A percentile compares a stretch with the other conserved stretches of the same genome.
These are phyloP conservation scores for Bagarius yarrelli DNA, from an alignment of 2,113 vertebrate genomes.

Conservation along the genomic window DNA sequence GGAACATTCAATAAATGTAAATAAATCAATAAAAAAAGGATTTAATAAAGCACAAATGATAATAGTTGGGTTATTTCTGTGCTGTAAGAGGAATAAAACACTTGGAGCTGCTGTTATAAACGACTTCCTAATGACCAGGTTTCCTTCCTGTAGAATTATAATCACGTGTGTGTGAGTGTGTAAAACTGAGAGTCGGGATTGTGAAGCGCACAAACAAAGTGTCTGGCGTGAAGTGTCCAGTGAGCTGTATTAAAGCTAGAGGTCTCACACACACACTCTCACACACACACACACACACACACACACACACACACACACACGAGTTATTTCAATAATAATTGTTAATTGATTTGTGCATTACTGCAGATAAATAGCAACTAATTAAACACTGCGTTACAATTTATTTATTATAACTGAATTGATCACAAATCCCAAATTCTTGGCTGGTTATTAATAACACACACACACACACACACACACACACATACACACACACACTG, in stretches of 20 bases:
- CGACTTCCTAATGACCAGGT: too few relatives aligned
- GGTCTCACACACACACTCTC: background rate
- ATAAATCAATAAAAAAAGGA: too few relatives aligned
- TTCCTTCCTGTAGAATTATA: too few relatives aligned
- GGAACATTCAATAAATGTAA: too few relatives aligned
- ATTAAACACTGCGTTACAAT: background rate
- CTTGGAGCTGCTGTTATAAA: too few relatives aligned
- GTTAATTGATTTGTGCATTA: background rate
- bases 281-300: constrained; percentile 8
- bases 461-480: background rate
- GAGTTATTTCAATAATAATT: background rate
- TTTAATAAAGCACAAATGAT: too few relatives aligned
- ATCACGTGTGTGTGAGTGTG: too few relatives aligned
- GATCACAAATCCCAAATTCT: background rate
- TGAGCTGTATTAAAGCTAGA: background rate
- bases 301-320: background rate
- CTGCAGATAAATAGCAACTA: background rate
- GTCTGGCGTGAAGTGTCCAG: background rate
- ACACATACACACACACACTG: background rate
- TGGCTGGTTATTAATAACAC: too few relatives aligned
- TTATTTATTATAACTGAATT: background rate
- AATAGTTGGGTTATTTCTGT: too few relatives aligned
- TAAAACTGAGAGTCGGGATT: background rate
- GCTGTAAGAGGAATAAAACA: too few relatives aligned
- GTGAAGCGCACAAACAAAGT: too few relatives aligned